These are phyloP conservation scores for Perca schrenkii DNA, from an alignment of 2,113 vertebrate genomes.

Conservation along the genomic window DNA sequence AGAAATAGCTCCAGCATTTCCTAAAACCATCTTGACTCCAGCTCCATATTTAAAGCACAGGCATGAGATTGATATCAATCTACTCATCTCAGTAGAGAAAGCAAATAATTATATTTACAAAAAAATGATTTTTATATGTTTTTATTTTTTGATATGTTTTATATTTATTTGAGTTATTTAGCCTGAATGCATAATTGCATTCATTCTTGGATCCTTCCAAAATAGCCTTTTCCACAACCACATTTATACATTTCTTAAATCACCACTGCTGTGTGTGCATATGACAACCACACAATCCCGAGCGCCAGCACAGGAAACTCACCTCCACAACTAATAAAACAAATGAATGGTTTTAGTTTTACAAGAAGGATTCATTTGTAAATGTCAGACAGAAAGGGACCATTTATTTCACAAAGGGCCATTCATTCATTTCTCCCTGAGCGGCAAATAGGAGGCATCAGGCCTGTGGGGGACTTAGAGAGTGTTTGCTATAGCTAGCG, in stretches of 20 bases:
- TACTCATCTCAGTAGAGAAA: background rate
- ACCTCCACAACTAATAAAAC: constrained; percentile 56
- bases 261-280: constrained; percentile 5
- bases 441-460: constrained; percentile 63
- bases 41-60: too few relatives aligned
- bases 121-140: background rate
- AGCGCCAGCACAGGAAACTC: constrained; percentile 9
- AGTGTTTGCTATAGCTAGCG: constrained; percentile 66
- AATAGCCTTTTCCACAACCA: background rate
- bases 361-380: constrained; percentile 68
- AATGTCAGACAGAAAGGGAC: constrained; percentile 66
- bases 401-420: constrained; percentile 73
- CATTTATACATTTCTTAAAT: constrained; percentile 31
- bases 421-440: constrained; percentile 69
- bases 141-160: background rate
- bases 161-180: background rate
- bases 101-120: background rate
- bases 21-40: background rate
- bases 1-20: too few relatives aligned
- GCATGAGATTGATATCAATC: background rate
- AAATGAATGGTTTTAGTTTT: constrained; percentile 61
- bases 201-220: background rate
- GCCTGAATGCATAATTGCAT: background rate
- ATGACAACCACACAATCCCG: constrained; percentile 9
- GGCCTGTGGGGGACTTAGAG: constrained; percentile 51